A percentile compares a stretch with the other conserved stretches of the same genome.
Evolutionary conservation across 2,888 invertebrate genomes (phyloP).

Genomic region (Phyllotreta striolata): DNA sequence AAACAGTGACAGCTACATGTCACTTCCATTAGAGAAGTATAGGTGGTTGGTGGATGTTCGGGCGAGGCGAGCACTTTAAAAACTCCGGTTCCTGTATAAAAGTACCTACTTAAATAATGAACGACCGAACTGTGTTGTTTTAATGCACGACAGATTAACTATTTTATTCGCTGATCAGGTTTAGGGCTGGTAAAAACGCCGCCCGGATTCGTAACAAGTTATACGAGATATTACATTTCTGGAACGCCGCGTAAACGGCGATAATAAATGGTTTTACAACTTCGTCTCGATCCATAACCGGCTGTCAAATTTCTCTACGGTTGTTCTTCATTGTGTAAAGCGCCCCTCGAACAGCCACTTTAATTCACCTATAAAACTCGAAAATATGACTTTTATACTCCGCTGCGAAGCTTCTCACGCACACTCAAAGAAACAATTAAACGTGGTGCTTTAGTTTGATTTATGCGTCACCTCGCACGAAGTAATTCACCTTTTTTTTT

Average conservation of each 20-base stretch:
- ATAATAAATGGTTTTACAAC: slow-evolving; percentile 20
- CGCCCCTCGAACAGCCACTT: slow-evolving; percentile 22
- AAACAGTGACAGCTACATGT: slow-evolving; percentile 25
- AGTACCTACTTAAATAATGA: background rate
- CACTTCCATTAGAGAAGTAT: slow-evolving; percentile 18
- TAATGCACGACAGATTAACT: background rate
- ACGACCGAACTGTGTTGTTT: background rate
- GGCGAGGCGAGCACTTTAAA: background rate
- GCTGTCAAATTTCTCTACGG: slow-evolving; percentile 18
- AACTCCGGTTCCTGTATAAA: background rate
- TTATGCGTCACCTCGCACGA: slow-evolving; percentile 35
- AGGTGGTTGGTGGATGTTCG: background rate
- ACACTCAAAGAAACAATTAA: slow-evolving; percentile 34
- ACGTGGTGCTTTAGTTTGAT: slow-evolving; percentile 36
- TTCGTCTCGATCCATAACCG: slow-evolving; percentile 14
- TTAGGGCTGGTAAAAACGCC: too few species aligned
- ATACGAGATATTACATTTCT: background rate
- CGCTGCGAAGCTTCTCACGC: slow-evolving; percentile 17
- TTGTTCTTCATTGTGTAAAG: slow-evolving; percentile 23
- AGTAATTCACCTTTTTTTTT: slow-evolving; percentile 28
- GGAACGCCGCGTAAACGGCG: slow-evolving; percentile 8
- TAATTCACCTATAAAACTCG: slow-evolving; percentile 21
- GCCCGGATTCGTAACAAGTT: too few species aligned
- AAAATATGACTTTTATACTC: slow-evolving; percentile 27
- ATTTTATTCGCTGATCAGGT: too few species aligned